Conservation (phyloP, 2,888 invertebrate genomes). For the Corbicula japonica region DNA sequence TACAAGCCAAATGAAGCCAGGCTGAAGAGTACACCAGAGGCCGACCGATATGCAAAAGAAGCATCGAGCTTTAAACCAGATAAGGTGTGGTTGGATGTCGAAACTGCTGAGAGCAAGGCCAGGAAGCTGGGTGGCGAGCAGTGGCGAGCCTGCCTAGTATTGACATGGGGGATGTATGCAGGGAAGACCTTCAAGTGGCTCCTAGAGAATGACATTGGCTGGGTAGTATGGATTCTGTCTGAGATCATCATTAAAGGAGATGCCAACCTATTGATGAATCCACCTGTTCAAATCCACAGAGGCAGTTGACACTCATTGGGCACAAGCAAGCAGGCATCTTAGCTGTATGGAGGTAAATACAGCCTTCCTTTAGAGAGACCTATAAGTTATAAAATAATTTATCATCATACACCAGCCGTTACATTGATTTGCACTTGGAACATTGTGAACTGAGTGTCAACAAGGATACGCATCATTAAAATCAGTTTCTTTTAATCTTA, state of each 20-base stretch:
- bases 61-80: background rate
- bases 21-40: background rate
- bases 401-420: no score
- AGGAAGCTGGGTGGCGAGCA: slow-evolving; percentile 1
- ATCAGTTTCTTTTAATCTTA: no score
- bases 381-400: background rate
- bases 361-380: background rate
- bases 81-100: background rate
- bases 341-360: slow-evolving; percentile 15
- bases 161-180: slow-evolving; percentile 10
- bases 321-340: slow-evolving; percentile 10
- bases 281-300: slow-evolving; percentile 7
- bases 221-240: slow-evolving; percentile 2
- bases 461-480: no score
- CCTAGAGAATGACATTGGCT: slow-evolving; percentile 40
- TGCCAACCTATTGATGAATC: background rate
- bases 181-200: slow-evolving; percentile 40
- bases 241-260: slow-evolving; percentile 6
- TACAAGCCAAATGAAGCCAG: background rate
- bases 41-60: background rate
- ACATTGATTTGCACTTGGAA: no score
- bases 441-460: no score
- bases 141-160: slow-evolving; percentile 13
- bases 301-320: slow-evolving; percentile 7
- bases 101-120: slow-evolving; percentile 5